Percentiles rank a stretch among this genome's conserved stretches.
Conservation (phyloP, 2,113 vertebrate species). For the Bambusicola thoracicus region DNA sequence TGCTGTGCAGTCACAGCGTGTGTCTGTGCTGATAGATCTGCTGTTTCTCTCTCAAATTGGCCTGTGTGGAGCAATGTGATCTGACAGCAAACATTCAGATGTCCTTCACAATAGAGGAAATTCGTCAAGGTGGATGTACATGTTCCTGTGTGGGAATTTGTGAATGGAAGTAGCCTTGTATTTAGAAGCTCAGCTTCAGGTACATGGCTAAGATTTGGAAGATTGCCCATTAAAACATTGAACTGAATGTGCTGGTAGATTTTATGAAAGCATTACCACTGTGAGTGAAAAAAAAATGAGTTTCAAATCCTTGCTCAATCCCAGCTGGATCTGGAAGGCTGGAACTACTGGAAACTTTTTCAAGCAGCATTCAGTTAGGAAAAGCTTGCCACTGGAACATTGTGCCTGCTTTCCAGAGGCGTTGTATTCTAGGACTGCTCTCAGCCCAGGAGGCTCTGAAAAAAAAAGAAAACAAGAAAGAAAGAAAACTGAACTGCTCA, state of each 20-base stretch:
- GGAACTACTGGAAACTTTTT: constrained; percentile 4
- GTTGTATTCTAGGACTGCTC: background rate
- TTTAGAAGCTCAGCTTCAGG: background rate
- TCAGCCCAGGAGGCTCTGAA: background rate
- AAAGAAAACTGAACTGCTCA: background rate
- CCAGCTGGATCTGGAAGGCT: background rate
- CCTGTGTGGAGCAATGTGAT: background rate
- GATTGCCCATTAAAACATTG: background rate
- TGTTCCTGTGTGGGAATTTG: background rate
- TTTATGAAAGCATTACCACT: background rate
- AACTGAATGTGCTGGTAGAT: background rate
- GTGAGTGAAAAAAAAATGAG: background rate
- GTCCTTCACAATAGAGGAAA: background rate
- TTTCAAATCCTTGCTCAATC: background rate
- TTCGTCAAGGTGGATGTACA: background rate
- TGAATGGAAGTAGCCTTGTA: background rate
- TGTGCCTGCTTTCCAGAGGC: background rate
- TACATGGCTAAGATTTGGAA: background rate
- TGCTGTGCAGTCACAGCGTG: background rate
- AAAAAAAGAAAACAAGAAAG: background rate
- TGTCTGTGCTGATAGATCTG: background rate
- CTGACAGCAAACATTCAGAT: background rate
- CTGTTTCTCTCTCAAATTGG: background rate
- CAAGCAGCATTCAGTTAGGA: background rate
- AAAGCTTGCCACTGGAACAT: background rate